Base-by-base conservation (phyloP, 2,888 invertebrate species). In the Drosophila prolongata region DNA sequence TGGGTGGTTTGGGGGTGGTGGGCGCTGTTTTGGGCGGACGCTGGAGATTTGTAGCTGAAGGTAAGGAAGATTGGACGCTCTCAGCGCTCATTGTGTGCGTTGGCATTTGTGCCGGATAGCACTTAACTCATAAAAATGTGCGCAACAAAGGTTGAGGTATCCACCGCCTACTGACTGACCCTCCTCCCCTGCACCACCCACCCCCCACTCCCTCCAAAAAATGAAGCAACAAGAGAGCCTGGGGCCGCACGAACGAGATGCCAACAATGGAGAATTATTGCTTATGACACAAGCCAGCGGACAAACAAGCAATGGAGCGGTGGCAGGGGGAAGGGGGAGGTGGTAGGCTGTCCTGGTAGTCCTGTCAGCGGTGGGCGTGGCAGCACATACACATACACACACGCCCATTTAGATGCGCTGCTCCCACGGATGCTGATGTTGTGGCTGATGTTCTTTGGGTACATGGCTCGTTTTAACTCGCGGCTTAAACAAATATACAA, bases 61-160 rank as follows among this genome's bases (percentile, higher is more conserved):
- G 71, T 73, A 56, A 64, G 53, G 55, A 56, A 57, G 64, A 64
- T 57, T 56, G 71, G 37, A n/a, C n/a, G 27, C 37, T 44, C 43
- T 50, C 40, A 34, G 24, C 46, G 42, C 57, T 24, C 62, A 46
- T 54, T 62, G 46, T 57, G 65, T 64, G 55, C 50, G 62, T 53
- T 44, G 62, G 78, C 67, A 70, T 69, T 79, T 68, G 69, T 69
- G 62, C 40, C 65, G 86, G 55, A 76, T 79, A 77, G 83, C 87
- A 88, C 83, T 84, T 88, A 88, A 76, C 89, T 88, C 84, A 84
- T 88, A 86, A 83, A 88, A 89, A 84, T 86, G 88, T 75, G 69
- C 56, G 47, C 56, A 73, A 49, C 76, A 77, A 76, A 68, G 65
- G 68, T 60, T 74, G 58, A 46, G 67, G 52, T 35, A 57, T 40